Evolutionary conservation across 2,797 vertebrate genomes (phyloP), one percentile per base, ranked within the genome.

Genomic region (Neostethus bicornis): DNA sequence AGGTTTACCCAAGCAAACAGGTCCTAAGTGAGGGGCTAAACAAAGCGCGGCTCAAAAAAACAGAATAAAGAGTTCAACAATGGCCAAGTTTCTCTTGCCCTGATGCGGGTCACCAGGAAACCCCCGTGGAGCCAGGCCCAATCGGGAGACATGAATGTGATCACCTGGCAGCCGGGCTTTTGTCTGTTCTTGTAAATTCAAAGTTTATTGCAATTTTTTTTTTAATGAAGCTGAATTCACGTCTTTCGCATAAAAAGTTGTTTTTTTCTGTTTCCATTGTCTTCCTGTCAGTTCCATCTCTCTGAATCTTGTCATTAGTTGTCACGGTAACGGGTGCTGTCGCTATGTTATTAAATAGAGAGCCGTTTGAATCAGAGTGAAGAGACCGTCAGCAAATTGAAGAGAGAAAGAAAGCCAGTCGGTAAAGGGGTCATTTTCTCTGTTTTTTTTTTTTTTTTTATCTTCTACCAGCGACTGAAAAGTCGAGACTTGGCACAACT

Each of bases 311-410:
- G 69, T 81, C 80, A 83, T 78, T 85, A 80, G 84, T 86, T 78
- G 86, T 88, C 88, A 61, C 75, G 79, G 86, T 84, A 88, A 90
- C 77, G 21, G 69, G 58, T 55, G 57, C 72, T 1, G 66, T 81
- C 70, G 32, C 83, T 79, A 81, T 86, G 82, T 87, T 80, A 83
- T 86, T 88, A 85, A 76, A 86, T 70, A 62, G 64, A 79, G 70
- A 75, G 68, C 44, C 48, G 38, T 80, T 87, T 70, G 78, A 75
- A 64, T 81, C 70, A 73, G 69, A 73, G 69, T 59, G 60, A 17
- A 32, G 74, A 75, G 51, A 80, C 69, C 75, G 64, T 68, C 73
- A 73, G 65, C 64, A 66, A 74, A 56, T 50, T 46, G 71, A 61
- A 64, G 60, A 50, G 70, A 49, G 62, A 67, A 63, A 70, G 59